Conservation (phyloP, 2,888 invertebrate genomes). For the Acheta domesticus region DNA sequence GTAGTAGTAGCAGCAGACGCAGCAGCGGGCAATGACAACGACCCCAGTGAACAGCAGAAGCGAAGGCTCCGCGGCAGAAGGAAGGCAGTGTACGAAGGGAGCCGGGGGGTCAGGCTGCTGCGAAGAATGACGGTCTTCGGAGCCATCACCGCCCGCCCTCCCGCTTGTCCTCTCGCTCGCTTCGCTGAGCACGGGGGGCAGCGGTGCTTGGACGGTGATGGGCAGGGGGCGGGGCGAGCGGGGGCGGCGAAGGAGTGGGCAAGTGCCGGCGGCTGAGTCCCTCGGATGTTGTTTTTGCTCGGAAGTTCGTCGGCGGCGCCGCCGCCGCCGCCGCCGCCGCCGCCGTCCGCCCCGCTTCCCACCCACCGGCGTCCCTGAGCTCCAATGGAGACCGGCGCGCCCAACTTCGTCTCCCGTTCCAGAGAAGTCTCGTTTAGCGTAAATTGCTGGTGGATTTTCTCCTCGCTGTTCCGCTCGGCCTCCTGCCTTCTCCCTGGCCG, state of each 20-base stretch:
- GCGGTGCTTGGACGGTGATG: neutral
- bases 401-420: neutral
- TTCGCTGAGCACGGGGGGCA: no score
- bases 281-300: neutral
- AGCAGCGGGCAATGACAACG: no score
- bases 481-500: neutral
- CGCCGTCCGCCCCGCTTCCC: neutral
- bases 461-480: neutral
- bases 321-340: neutral
- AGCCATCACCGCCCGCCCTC: no score
- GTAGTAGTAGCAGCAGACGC: no score
- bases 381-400: neutral
- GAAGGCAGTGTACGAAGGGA: no score
- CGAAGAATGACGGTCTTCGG: no score
- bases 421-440: constrained; percentile 9
- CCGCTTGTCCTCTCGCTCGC: no score
- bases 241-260: neutral
- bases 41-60: no score
- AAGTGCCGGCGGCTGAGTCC: neutral
- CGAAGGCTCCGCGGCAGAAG: no score
- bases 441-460: constrained; percentile 10
- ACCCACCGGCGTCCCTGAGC: neutral
- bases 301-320: neutral
- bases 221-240: neutral
- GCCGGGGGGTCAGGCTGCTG: no score